Conservation (phyloP, 1,140 invertebrate species). For the Cyclina sinensis region DNA sequence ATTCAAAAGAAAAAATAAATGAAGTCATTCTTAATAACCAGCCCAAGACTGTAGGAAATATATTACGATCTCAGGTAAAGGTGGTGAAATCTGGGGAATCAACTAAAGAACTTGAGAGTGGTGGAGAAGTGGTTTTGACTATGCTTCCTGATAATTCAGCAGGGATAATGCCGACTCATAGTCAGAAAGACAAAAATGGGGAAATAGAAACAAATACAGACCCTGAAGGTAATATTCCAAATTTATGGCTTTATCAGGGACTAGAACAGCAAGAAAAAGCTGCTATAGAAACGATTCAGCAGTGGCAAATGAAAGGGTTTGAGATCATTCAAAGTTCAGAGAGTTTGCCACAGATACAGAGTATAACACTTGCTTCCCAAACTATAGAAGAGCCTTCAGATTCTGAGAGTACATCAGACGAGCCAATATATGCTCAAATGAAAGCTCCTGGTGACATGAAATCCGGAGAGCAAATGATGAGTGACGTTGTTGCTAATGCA, state of each 20-base stretch:
- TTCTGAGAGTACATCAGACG: not conserved
- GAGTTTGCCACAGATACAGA: not conserved
- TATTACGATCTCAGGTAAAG: not conserved
- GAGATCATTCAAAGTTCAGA: conserved; percentile 27
- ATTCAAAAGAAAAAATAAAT: not conserved
- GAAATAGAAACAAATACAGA: not conserved
- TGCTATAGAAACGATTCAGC: conserved; percentile 57
- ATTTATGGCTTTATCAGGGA: not conserved
- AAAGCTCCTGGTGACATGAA: not conserved
- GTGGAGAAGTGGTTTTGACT: not conserved
- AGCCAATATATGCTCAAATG: not conserved
- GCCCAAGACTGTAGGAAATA: no score
- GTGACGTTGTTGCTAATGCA: conserved; percentile 34
- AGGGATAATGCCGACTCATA: not conserved
- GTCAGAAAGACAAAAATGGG: not conserved
- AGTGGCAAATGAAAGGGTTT: conserved; percentile 59
- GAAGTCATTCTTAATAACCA: not conserved
- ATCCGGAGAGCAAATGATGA: not conserved
- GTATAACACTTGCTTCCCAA: not conserved
- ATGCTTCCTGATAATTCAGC: not conserved
- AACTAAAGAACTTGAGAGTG: not conserved
- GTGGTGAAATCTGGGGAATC: not conserved
- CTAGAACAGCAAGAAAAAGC: conserved; percentile 60
- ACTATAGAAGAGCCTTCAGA: not conserved
- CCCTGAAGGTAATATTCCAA: not conserved